A percentile compares a stretch with the other conserved stretches of the same genome.
Evolutionary conservation across 2,888 invertebrate genomes (phyloP).

Genomic region (Drosophila kuntzei): DNA sequence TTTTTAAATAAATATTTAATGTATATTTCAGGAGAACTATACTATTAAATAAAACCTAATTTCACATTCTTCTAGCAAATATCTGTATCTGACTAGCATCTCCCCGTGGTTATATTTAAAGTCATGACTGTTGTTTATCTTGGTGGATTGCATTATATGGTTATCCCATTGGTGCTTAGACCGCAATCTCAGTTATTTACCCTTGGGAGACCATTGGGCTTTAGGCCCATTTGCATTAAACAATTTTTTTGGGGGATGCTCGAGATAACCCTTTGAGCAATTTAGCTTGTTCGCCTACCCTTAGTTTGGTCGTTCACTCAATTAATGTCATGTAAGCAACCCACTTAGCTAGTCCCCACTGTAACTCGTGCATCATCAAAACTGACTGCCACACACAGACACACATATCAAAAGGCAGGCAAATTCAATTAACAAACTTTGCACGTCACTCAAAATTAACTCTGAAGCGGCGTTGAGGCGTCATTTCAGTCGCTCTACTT

Average conservation of each 20-base stretch:
- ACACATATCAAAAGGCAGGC: constrained; percentile 64
- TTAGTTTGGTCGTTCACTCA: constrained; percentile 55
- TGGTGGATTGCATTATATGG: constrained; percentile 6
- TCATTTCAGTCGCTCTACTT: constrained; percentile 32
- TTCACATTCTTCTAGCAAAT: not conserved
- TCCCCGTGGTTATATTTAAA: constrained; percentile 21
- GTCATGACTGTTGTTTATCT: constrained; percentile 31
- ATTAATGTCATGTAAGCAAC: constrained; percentile 82
- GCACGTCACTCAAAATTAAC: constrained; percentile 81
- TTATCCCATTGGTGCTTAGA: constrained; percentile 53
- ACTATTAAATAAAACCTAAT: constrained; percentile 1
- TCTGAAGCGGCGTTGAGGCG: constrained; percentile 65
- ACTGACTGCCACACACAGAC: constrained; percentile 46
- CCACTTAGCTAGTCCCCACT: constrained; percentile 78
- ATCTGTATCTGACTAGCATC: not conserved
- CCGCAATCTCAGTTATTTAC: constrained; percentile 70
- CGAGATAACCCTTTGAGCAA: constrained; percentile 58
- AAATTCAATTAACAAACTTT: constrained; percentile 80
- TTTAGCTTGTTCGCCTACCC: constrained; percentile 24
- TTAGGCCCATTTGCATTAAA: constrained; percentile 71
- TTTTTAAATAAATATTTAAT: not conserved
- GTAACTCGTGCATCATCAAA: constrained; percentile 65
- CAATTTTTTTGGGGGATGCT: constrained; percentile 49
- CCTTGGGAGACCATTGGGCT: constrained; percentile 58
- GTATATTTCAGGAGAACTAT: not conserved